Percentiles rank a stretch among this genome's conserved stretches.
phyloP scores from a whole-genome alignment of 2,888 invertebrate species.

The Phlogophora meticulosa region DNA sequence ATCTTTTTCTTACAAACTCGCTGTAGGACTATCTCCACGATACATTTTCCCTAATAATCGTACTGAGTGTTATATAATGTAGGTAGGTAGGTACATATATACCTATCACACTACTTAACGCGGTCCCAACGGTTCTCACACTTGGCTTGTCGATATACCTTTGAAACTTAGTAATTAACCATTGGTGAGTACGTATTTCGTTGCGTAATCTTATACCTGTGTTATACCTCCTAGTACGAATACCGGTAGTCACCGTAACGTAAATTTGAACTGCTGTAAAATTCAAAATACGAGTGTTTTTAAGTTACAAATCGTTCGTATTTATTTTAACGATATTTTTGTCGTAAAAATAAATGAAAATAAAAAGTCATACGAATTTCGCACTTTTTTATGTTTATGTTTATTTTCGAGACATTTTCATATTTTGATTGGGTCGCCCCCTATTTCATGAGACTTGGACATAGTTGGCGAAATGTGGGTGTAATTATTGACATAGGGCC shows the following conservation, averaged over 20 bases:
- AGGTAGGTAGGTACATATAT: neutral
- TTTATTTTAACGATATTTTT: no score
- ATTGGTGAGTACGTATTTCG: slow-evolving; percentile 8
- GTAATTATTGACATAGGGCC: no score
- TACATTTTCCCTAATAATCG: slow-evolving; percentile 1
- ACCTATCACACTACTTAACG: slow-evolving; percentile 15
- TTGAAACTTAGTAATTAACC: slow-evolving; percentile 54
- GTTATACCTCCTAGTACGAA: neutral
- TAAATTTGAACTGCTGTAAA: no score
- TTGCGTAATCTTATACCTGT: neutral
- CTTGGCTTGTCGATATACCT: slow-evolving; percentile 49
- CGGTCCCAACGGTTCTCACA: slow-evolving; percentile 32
- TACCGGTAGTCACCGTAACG: neutral
- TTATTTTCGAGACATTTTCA: no score
- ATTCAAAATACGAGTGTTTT: no score
- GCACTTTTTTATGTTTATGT: no score
- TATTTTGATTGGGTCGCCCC: no score
- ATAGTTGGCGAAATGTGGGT: no score
- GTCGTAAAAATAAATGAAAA: no score
- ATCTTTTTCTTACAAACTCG: slow-evolving; percentile 1
- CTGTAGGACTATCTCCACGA: slow-evolving; percentile 2
- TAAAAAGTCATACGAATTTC: no score
- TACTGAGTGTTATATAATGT: neutral
- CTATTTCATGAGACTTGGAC: no score
- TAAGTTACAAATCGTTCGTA: no score